These are phyloP conservation scores for Pseudomyrmex cubaensis DNA, from an alignment of 1,140 invertebrate species.

Conservation along the genomic window DNA sequence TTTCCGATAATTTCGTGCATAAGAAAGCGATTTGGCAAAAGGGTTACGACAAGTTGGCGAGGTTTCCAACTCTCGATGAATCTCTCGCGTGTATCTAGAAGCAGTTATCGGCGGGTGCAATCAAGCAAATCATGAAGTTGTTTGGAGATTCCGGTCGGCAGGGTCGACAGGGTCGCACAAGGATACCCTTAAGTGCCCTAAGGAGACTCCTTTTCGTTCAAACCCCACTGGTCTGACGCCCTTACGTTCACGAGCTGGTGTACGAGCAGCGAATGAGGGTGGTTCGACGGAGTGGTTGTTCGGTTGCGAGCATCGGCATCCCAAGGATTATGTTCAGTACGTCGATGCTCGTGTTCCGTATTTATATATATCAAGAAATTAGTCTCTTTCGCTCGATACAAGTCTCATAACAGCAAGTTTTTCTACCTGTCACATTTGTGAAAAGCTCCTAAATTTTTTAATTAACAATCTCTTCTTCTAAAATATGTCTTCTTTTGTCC, in stretches of 20 bases:
- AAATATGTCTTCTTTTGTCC: neutral
- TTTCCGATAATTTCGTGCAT: slow-evolving; percentile 10
- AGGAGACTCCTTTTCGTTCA: slow-evolving; percentile 81
- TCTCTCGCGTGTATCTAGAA: slow-evolving; percentile 68
- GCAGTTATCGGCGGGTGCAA: slow-evolving; percentile 76
- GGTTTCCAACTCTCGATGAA: slow-evolving; percentile 58
- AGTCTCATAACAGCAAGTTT: neutral
- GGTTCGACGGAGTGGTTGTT: slow-evolving; percentile 67
- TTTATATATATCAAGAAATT: neutral
- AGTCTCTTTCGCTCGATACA: neutral
- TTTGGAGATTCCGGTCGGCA: slow-evolving; percentile 72
- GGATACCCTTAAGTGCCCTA: slow-evolving; percentile 82
- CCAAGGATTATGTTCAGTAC: slow-evolving; percentile 64
- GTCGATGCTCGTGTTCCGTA: slow-evolving; percentile 25
- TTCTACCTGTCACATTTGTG: neutral
- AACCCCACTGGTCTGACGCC: slow-evolving; percentile 78
- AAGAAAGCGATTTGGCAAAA: slow-evolving; percentile 25
- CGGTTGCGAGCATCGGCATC: slow-evolving; percentile 71
- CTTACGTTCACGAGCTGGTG: slow-evolving; percentile 77
- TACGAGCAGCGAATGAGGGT: slow-evolving; percentile 74
- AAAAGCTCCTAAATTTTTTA: neutral
- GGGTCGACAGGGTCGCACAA: slow-evolving; percentile 75
- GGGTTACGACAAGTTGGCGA: slow-evolving; percentile 50
- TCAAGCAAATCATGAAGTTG: slow-evolving; percentile 82
- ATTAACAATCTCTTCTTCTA: neutral